These are phyloP conservation scores for Dasypus novemcinctus DNA, from an alignment of 2,113 vertebrate genomes.

Conservation along the genomic window DNA sequence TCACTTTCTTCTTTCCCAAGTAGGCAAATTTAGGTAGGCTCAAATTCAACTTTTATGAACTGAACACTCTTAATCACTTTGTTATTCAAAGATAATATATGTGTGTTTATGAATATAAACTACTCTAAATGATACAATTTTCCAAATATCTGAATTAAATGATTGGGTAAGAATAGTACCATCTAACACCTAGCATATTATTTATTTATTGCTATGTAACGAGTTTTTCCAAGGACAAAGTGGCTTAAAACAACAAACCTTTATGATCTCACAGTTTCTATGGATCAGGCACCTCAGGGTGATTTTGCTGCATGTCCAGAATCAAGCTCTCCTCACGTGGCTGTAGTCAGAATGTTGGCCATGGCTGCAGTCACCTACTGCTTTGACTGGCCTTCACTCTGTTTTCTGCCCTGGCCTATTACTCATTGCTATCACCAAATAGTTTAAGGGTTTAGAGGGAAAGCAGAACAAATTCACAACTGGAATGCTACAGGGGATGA, in stretches of 20 bases:
- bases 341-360: too few species aligned
- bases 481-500: background rate
- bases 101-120: background rate
- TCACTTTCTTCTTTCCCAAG: background rate
- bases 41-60: background rate
- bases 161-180: background rate
- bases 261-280: too few species aligned
- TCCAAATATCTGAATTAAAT: background rate
- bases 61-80: background rate
- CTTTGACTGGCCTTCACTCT: background rate
- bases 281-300: too few species aligned
- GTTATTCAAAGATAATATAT: background rate
- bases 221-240: too few species aligned
- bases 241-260: too few species aligned
- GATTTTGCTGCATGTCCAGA: too few species aligned
- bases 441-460: too few species aligned
- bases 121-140: background rate
- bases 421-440: too few species aligned
- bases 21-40: background rate
- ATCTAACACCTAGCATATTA: background rate
- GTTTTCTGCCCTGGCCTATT: background rate
- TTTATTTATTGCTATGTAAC: too few species aligned
- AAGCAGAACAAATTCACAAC: background rate
- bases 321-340: too few species aligned
- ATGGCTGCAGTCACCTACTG: too few species aligned